Evolutionary conservation across 2,797 vertebrate species (phyloP).

Genomic region (Euphonia xanthogaster): DNA sequence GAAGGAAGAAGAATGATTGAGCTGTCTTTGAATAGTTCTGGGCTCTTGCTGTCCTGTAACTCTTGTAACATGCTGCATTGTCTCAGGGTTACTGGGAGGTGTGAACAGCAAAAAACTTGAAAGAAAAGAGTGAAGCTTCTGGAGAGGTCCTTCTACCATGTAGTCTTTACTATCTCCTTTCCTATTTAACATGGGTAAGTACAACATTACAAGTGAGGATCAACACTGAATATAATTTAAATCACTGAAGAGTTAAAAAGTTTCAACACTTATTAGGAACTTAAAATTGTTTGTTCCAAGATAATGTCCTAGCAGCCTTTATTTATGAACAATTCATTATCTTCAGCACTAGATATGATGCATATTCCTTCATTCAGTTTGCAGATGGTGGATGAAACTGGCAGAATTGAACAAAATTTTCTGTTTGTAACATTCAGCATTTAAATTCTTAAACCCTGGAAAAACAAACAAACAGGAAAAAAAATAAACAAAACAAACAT

Average conservation of each 20-base stretch:
- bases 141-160: background rate
- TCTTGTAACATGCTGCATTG: background rate
- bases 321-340: background rate
- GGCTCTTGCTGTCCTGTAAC: background rate
- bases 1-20: background rate
- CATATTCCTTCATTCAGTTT: background rate
- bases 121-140: background rate
- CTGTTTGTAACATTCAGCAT: background rate
- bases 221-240: background rate
- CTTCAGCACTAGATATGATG: background rate
- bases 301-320: background rate
- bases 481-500: background rate
- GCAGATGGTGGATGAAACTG: background rate
- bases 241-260: background rate
- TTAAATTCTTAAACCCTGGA: constrained; percentile 13
- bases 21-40: background rate
- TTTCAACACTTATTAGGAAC: background rate
- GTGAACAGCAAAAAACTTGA: background rate
- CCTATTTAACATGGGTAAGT: background rate
- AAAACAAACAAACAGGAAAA: background rate
- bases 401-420: background rate
- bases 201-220: background rate
- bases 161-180: background rate
- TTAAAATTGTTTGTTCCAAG: background rate
- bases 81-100: background rate